Base-by-base conservation (phyloP, 2,888 invertebrate genomes). In the Trissoscelio sp. region DNA sequence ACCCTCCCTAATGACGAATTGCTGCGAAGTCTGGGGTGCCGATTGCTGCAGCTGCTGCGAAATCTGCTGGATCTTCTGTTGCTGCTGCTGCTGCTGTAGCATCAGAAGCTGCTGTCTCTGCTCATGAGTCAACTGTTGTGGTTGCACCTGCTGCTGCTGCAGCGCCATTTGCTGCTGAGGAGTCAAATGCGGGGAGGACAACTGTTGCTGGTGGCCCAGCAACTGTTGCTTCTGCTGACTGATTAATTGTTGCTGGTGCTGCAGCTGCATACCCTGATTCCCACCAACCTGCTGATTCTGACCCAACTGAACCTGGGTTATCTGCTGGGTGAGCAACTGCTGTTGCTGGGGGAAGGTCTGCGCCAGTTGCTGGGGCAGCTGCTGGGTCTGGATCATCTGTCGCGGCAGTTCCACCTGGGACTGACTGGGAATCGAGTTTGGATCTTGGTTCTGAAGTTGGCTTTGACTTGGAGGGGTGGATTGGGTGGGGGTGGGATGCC, bases 141-240 rank as follows among this genome's bases (percentile, higher is more conserved):
- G 87, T 58, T 85, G 86, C 73, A 92, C 92, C 84, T 91, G 92
- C 9, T 92, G 92, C 87, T 92, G 91, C 60, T 87, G 89, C 12
- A 84, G 67, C 28, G 85, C 83, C 70, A 87, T 86, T 58, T 87
- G 88, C 53, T 86, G 87, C 37, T 88, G 88, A 14, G 87, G 86
- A 1, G 84, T 67, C n/a, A 83, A 7, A n/a, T 81, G 82, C 9
- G 86, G 85, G 31, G 82, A n/a, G 31, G 82, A n/a, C 12, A 74
- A 55, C 11, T 60, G 58, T 67, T 84, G 82, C 31, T 80, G 83
- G 2, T 79, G 78, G 3, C 55, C 20, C 2, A 83, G 5, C 83
- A 94, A 93, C 83, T 94, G 94, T 83, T 94, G 94, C 83, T 94
- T 94, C 83, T 94, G 94, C 46, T 94, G 94, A 62, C 75, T 86